Evolutionary conservation across 2,888 invertebrate genomes (phyloP).

Genomic region (Tipula vernalis): DNA sequence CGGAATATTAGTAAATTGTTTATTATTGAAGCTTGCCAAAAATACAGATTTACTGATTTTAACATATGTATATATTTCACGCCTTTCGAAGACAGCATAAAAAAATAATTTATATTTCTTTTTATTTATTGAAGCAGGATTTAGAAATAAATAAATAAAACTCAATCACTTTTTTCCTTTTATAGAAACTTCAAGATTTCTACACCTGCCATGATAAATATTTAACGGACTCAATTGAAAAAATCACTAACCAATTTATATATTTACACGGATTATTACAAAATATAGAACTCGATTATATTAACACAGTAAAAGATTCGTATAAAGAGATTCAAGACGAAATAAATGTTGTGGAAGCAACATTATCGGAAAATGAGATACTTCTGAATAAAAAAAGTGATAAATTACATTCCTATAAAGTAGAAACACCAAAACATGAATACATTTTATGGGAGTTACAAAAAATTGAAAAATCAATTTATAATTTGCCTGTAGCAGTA

Average conservation of each 20-base stretch:
- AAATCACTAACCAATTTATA: constrained; percentile 25
- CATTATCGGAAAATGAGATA: constrained; percentile 22
- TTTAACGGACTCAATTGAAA: constrained; percentile 22
- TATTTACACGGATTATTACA: constrained; percentile 28
- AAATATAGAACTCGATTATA: constrained; percentile 22
- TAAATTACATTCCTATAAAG: background rate
- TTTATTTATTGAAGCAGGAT: no score
- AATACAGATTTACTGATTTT: no score
- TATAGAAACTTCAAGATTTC: constrained; percentile 24
- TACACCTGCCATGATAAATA: constrained; percentile 24
- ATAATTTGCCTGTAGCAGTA: background rate
- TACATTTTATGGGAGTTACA: background rate
- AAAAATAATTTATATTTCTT: no score
- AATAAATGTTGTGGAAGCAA: background rate
- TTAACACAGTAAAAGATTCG: background rate
- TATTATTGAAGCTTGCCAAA: no score
- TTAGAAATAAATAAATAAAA: no score
- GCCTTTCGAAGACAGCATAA: no score
- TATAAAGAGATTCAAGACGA: background rate
- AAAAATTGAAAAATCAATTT: background rate
- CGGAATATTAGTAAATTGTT: no score
- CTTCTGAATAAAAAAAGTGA: constrained; percentile 15
- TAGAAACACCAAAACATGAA: background rate
- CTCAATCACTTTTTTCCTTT: constrained; percentile 6
- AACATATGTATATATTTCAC: no score